phyloP scores from a whole-genome alignment of 2,797 vertebrate genomes.

The Acomys russatus region DNA sequence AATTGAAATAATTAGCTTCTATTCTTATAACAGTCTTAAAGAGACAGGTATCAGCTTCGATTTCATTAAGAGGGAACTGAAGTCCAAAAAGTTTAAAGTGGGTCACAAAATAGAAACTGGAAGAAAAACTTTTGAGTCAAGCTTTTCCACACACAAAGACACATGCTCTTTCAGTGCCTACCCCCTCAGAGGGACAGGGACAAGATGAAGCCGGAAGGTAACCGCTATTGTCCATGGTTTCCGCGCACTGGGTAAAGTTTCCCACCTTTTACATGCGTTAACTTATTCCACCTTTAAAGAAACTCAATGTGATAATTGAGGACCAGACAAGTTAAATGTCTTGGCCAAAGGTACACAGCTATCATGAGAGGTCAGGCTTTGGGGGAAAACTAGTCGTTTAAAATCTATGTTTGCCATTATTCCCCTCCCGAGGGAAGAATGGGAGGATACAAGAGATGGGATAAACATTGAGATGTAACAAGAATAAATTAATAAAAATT shows the following conservation, averaged over 20 bases:
- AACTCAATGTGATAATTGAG: background rate
- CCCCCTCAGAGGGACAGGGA: background rate
- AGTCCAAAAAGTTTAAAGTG: background rate
- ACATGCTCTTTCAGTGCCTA: background rate
- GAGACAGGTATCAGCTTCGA: background rate
- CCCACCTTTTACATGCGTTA: background rate
- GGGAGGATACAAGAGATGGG: too few species aligned
- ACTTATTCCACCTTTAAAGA: background rate
- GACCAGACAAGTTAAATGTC: background rate
- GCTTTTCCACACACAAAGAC: background rate
- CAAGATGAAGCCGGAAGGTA: background rate
- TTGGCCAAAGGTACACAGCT: constrained; percentile 5
- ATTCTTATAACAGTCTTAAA: constrained; percentile 47
- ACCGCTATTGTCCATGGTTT: background rate
- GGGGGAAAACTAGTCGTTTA: background rate
- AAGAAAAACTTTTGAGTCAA: background rate
- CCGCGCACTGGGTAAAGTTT: background rate
- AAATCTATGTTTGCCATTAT: background rate
- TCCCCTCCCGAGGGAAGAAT: too few species aligned
- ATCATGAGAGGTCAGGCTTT: background rate
- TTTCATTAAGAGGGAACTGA: constrained; percentile 56
- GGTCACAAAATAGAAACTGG: background rate
- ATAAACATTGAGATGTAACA: too few species aligned
- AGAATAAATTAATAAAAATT: too few species aligned
- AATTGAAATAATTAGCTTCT: constrained; percentile 64